Percentiles rank a stretch among this genome's conserved stretches.
phyloP scores from a whole-genome alignment of 1,140 invertebrate genomes.

The Adelges cooleyi region DNA sequence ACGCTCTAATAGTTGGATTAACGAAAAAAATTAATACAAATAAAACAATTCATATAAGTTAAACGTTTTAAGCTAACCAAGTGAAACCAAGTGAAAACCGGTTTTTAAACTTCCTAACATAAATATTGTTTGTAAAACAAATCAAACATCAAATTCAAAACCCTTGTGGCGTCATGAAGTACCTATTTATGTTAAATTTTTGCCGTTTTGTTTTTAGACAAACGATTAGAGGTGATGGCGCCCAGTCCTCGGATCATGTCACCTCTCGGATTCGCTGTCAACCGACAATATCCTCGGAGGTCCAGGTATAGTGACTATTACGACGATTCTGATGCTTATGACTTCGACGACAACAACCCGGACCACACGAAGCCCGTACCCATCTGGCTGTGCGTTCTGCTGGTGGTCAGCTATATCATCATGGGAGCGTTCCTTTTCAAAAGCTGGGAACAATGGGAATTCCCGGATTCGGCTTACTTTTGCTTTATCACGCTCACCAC shows the following conservation, averaged over 20 bases:
- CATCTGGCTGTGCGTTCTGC: conserved; percentile 79
- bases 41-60: too few relatives aligned
- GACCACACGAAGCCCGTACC: conserved; percentile 60
- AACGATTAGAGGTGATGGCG: conserved; percentile 32
- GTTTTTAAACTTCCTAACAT: too few relatives aligned
- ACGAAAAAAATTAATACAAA: too few relatives aligned
- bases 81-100: too few relatives aligned
- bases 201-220: not conserved
- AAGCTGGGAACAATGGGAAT: conserved; percentile 74
- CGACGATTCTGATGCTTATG: conserved; percentile 32
- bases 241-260: conserved; percentile 54
- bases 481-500: conserved; percentile 93
- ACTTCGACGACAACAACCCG: conserved; percentile 22
- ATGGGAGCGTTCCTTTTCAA: conserved; percentile 76
- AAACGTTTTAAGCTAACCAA: too few relatives aligned
- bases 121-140: too few relatives aligned
- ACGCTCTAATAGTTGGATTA: too few relatives aligned
- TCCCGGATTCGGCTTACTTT: conserved; percentile 85
- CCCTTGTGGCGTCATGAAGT: too few relatives aligned
- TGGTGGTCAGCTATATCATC: conserved; percentile 80
- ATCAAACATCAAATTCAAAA: too few relatives aligned
- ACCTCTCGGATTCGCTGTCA: conserved; percentile 50
- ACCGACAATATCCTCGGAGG: conserved; percentile 19
- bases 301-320: conserved; percentile 38
- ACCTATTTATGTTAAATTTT: too few relatives aligned